These are phyloP conservation scores for Oophaga sylvatica DNA, from an alignment of 2,797 vertebrate species.

Conservation along the genomic window DNA sequence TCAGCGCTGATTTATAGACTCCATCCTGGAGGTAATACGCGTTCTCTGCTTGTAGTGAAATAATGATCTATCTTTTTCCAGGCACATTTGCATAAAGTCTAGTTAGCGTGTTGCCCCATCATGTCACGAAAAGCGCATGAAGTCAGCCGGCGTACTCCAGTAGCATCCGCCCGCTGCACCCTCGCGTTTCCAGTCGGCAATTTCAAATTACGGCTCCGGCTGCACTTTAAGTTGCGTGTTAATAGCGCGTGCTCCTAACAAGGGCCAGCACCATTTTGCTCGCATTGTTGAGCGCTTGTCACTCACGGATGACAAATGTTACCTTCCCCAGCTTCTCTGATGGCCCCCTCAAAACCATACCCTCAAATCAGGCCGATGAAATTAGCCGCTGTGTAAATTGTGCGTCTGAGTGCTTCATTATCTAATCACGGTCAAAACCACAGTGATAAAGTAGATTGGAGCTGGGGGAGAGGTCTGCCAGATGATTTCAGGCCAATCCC, in stretches of 20 bases:
- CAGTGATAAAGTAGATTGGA: slow-evolving; percentile 90
- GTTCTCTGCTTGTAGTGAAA: background rate
- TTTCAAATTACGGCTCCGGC: slow-evolving; percentile 84
- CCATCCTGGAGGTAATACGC: background rate
- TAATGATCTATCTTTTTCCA: slow-evolving; percentile 15
- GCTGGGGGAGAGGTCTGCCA: slow-evolving; percentile 83
- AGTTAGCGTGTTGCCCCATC: slow-evolving; percentile 76
- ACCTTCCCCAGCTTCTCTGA: slow-evolving; percentile 80
- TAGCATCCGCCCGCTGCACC: slow-evolving; percentile 84
- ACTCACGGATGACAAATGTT: slow-evolving; percentile 88
- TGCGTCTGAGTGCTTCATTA: slow-evolving; percentile 95
- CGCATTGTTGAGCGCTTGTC: slow-evolving; percentile 84
- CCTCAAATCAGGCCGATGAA: slow-evolving; percentile 90
- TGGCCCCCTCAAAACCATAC: slow-evolving; percentile 82
- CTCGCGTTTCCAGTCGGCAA: slow-evolving; percentile 83
- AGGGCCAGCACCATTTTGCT: slow-evolving; percentile 82
- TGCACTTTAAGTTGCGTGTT: slow-evolving; percentile 85
- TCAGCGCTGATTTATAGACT: background rate
- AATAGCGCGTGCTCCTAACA: slow-evolving; percentile 84
- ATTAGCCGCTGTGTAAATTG: slow-evolving; percentile 92
- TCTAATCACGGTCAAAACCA: slow-evolving; percentile 94
- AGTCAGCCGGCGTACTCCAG: slow-evolving; percentile 82
- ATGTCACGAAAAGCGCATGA: slow-evolving; percentile 80
- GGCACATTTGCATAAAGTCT: slow-evolving; percentile 53
- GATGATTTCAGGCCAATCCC: slow-evolving; percentile 79